Conservation (phyloP, 2,888 invertebrate species). For the Prosapia bicincta region DNA sequence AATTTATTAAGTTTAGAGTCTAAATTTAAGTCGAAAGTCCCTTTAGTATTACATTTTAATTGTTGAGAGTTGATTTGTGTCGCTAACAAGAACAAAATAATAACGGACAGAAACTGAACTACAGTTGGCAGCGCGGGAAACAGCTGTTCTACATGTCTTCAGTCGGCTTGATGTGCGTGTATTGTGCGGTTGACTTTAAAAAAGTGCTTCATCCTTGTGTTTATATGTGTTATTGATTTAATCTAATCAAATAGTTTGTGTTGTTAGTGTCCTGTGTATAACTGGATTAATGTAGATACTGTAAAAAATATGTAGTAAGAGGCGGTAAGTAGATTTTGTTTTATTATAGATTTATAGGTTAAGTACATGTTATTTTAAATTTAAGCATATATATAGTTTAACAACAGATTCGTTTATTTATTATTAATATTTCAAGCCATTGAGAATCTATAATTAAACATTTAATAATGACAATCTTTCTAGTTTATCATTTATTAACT, state of each 20-base stretch:
- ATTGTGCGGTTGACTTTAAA: neutral
- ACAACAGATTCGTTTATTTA: no score
- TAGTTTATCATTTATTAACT: no score
- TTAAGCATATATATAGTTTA: no score
- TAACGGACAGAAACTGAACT: neutral
- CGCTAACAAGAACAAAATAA: neutral
- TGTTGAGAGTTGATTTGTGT: neutral
- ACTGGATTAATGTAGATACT: neutral
- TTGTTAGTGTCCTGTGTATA: neutral
- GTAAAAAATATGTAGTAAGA: neutral
- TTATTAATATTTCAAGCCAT: no score
- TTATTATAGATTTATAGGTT: no score
- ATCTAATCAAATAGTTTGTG: neutral
- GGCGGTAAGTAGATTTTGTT: neutral
- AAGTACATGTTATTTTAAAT: no score
- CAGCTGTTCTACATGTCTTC: neutral
- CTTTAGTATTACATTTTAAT: neutral
- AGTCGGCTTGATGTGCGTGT: neutral
- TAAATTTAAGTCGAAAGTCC: no score
- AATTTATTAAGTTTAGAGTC: no score
- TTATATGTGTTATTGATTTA: neutral
- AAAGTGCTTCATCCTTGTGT: neutral
- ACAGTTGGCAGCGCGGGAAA: neutral
- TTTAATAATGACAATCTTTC: no score
- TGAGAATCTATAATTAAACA: no score